These are phyloP conservation scores for Epinotia nisella DNA, from an alignment of 2,888 invertebrate genomes.

Conservation along the genomic window DNA sequence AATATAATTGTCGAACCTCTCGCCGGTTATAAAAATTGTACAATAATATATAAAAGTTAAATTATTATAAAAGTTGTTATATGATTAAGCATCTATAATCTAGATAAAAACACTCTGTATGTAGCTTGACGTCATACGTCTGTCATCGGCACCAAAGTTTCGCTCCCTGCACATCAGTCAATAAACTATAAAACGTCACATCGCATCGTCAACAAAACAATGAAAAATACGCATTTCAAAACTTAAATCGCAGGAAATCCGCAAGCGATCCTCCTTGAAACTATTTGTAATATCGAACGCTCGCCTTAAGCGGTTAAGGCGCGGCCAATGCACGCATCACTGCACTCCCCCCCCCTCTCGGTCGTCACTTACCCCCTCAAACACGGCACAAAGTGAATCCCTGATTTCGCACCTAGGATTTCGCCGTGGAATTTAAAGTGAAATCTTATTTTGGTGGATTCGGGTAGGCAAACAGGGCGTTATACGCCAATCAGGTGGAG, in stretches of 20 bases:
- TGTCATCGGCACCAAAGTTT: too few relatives aligned
- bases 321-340: constrained; percentile 33
- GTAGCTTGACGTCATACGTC: too few relatives aligned
- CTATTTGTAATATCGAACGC: constrained; percentile 40
- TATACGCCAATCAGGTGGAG: constrained; percentile 25
- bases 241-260: constrained; percentile 17
- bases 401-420: constrained; percentile 67
- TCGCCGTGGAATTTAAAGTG: constrained; percentile 61
- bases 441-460: constrained; percentile 58
- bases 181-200: too few relatives aligned
- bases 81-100: too few relatives aligned
- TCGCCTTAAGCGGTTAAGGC: constrained; percentile 33
- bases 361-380: constrained; percentile 5
- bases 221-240: background rate
- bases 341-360: constrained; percentile 9
- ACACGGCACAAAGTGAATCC: constrained; percentile 60
- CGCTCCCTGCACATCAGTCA: too few relatives aligned
- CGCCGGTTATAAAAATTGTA: too few relatives aligned
- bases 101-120: too few relatives aligned
- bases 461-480: constrained; percentile 52
- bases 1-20: too few relatives aligned
- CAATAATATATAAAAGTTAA: too few relatives aligned
- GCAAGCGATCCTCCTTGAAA: constrained; percentile 9
- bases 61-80: too few relatives aligned
- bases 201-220: too few relatives aligned